phyloP scores from a whole-genome alignment of 2,113 vertebrate species.

The Ailurus styani region DNA sequence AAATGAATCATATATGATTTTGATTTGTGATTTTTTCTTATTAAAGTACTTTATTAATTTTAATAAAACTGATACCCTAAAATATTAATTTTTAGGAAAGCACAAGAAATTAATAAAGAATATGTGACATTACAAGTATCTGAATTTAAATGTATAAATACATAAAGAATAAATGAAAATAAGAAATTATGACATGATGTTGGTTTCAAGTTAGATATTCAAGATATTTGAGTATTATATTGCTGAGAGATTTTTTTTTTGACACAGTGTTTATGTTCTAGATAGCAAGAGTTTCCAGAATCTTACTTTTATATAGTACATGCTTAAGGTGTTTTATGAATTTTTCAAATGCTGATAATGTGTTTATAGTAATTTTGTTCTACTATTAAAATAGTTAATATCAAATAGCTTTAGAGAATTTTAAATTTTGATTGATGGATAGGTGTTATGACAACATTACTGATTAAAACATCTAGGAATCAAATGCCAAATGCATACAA shows the following conservation, averaged over 20 bases:
- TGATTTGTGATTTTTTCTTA: neutral
- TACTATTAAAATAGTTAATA: slow-evolving; percentile 7
- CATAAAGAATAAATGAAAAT: neutral
- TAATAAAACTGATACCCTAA: neutral
- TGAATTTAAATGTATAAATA: neutral
- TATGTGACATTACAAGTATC: neutral
- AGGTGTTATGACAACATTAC: neutral
- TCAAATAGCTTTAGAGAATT: slow-evolving; percentile 28
- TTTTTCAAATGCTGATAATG: neutral
- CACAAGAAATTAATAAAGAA: neutral
- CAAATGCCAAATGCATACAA: neutral
- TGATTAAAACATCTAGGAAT: slow-evolving; percentile 16
- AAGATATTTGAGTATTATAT: neutral
- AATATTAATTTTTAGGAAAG: neutral
- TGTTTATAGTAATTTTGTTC: neutral
- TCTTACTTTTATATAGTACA: neutral
- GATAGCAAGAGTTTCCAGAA: neutral
- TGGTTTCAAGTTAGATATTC: neutral
- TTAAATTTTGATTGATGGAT: neutral
- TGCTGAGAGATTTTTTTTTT: neutral
- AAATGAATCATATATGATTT: neutral
- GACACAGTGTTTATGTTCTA: neutral
- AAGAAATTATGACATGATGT: neutral
- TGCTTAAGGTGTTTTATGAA: neutral
- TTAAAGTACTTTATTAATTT: neutral